phyloP scores from a whole-genome alignment of 2,113 vertebrate genomes.

The Bostrychus sinensis region DNA sequence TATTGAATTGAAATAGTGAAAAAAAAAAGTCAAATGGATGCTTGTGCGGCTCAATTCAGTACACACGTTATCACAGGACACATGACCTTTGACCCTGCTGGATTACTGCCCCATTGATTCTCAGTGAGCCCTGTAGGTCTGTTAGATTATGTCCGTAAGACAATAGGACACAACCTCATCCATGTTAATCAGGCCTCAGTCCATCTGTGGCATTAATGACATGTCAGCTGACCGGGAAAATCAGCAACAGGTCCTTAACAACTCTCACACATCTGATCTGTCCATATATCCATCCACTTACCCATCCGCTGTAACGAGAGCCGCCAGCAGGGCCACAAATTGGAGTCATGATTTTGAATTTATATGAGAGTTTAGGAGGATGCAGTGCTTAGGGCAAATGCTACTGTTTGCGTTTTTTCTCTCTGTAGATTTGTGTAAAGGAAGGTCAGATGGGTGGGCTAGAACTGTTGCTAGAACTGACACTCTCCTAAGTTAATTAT shows the following conservation, averaged over 20 bases:
- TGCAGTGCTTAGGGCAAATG: slow-evolving; percentile 45
- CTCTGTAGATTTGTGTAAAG: slow-evolving; percentile 37
- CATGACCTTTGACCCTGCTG: slow-evolving; percentile 38
- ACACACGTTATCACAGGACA: neutral
- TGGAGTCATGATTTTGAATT: slow-evolving; percentile 84
- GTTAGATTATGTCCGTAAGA: slow-evolving; percentile 12
- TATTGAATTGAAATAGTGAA: too few relatives aligned
- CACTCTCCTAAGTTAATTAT: slow-evolving; percentile 36
- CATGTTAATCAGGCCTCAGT: slow-evolving; percentile 78
- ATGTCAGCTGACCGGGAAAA: slow-evolving; percentile 65
- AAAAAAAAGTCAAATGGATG: neutral
- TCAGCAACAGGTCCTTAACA: slow-evolving; percentile 64
- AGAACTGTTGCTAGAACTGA: slow-evolving; percentile 30
- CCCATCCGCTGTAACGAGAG: slow-evolving; percentile 69
- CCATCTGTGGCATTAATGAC: slow-evolving; percentile 59
- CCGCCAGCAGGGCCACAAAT: slow-evolving; percentile 47
- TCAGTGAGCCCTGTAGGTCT: slow-evolving; percentile 7
- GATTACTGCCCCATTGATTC: slow-evolving; percentile 31
- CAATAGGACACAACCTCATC: slow-evolving; percentile 66
- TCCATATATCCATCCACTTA: slow-evolving; percentile 36
- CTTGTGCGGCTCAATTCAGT: neutral
- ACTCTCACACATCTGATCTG: slow-evolving; percentile 29
- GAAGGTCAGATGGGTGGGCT: neutral
- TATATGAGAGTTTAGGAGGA: slow-evolving; percentile 82
- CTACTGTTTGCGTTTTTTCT: slow-evolving; percentile 45